These are phyloP conservation scores for Centruroides sculpturatus DNA, from an alignment of 1,140 invertebrate genomes.

Conservation along the genomic window DNA sequence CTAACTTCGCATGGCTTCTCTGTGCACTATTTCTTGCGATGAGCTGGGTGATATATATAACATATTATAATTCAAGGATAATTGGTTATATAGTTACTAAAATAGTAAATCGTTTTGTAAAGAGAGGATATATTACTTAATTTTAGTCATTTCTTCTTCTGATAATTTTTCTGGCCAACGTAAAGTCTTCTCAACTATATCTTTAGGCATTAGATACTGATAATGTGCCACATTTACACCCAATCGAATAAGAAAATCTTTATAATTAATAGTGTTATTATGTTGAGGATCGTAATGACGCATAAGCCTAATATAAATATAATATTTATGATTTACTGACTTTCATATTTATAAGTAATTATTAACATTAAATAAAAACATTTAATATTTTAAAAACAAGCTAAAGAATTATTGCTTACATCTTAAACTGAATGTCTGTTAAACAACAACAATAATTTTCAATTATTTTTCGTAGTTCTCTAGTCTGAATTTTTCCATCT, in stretches of 20 bases:
- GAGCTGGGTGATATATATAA: constrained; percentile 82
- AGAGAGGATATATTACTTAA: constrained; percentile 37
- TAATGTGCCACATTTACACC: constrained; percentile 9
- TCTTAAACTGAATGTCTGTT: constrained; percentile 5
- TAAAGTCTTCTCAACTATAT: constrained; percentile 1
- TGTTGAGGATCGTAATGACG: constrained; percentile 6
- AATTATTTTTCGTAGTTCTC: constrained; percentile 4
- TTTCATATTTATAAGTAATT: no score
- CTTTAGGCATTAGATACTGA: constrained; percentile 4
- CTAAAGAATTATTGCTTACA: background rate
- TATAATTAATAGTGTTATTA: constrained; percentile 1
- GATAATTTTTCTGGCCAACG: constrained; percentile 36
- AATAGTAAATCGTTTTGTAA: constrained; percentile 70
- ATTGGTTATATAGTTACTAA: constrained; percentile 78
- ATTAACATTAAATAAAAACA: no score
- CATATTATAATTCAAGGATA: constrained; percentile 87
- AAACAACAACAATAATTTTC: constrained; percentile 10
- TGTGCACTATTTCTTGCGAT: constrained; percentile 64
- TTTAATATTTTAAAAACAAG: no score
- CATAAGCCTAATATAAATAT: constrained; percentile 4
- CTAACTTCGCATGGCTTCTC: constrained; percentile 63
- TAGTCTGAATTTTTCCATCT: constrained; percentile 10
- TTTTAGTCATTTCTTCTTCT: background rate
- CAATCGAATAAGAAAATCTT: constrained; percentile 10
- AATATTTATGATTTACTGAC: no score